These are phyloP conservation scores for Bombus huntii DNA, from an alignment of 1,140 invertebrate genomes.

Conservation along the genomic window DNA sequence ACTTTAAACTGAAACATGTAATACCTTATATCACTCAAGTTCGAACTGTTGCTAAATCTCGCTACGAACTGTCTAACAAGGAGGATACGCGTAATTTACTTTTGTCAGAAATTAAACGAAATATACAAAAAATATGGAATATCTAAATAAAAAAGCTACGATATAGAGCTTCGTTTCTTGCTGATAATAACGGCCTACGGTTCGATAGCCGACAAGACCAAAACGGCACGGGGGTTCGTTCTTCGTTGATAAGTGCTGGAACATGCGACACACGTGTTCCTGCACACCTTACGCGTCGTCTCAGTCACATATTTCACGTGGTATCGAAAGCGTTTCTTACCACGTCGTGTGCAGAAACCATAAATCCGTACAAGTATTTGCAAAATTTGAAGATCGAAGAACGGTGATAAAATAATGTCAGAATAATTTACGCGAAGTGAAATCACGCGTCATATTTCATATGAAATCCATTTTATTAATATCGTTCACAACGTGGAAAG, in stretches of 20 bases:
- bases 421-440: background rate
- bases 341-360: conserved; percentile 5
- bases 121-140: too few species aligned
- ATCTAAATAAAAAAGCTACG: too few species aligned
- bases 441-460: background rate
- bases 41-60: too few species aligned
- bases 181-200: too few species aligned
- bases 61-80: too few species aligned
- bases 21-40: too few species aligned
- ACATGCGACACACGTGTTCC: conserved; percentile 27
- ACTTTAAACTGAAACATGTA: too few species aligned
- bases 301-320: background rate
- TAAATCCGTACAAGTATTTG: conserved; percentile 15
- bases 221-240: background rate
- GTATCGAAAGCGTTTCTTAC: conserved; percentile 28
- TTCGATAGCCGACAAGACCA: background rate
- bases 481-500: background rate
- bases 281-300: background rate
- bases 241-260: conserved; percentile 14
- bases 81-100: too few species aligned
- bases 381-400: conserved; percentile 5
- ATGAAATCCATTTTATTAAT: background rate
- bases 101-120: too few species aligned
- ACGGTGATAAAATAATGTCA: background rate
- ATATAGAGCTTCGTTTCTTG: too few species aligned